Conservation (phyloP, 2,797 vertebrate genomes). For the Urocyon cinereoargenteus region DNA sequence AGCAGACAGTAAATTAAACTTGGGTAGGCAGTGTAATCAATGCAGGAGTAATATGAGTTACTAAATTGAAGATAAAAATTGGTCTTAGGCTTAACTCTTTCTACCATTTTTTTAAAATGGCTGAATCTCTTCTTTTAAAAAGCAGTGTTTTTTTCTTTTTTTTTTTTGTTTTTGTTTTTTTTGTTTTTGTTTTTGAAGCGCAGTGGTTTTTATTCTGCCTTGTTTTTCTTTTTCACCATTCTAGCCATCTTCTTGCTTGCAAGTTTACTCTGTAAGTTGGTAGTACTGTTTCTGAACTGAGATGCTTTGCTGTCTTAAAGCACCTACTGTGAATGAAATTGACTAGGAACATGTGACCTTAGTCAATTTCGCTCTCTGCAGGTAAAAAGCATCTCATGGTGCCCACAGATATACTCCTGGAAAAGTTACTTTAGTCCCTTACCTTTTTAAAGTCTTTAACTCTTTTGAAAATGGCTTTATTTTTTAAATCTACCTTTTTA, state of each 20-base stretch:
- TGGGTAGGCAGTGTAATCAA: conserved; percentile 51
- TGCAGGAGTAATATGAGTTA: conserved; percentile 62
- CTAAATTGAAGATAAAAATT: conserved; percentile 66
- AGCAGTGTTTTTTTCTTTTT: conserved; percentile 36
- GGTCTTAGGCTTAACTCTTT: conserved; percentile 41
- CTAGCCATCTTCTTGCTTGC: conserved; percentile 45
- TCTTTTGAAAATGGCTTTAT: conserved; percentile 38
- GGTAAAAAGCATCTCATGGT: conserved; percentile 74
- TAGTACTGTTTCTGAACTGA: conserved; percentile 64
- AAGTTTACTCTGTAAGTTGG: conserved; percentile 69
- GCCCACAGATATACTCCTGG: conserved; percentile 15
- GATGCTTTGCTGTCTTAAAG: conserved; percentile 76
- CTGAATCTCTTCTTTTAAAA: conserved; percentile 50
- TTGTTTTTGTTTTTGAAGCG: neutral
- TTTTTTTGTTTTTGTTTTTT: neutral
- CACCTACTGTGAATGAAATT: conserved; percentile 82
- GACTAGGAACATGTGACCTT: conserved; percentile 72
- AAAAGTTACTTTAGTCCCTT: conserved; percentile 59
- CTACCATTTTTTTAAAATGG: conserved; percentile 5
- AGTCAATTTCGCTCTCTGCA: conserved; percentile 76
- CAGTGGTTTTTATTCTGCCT: conserved; percentile 28
- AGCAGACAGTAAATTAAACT: conserved; percentile 68
- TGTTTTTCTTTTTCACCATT: conserved; percentile 1
- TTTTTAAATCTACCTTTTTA: conserved; percentile 23
- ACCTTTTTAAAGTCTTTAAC: conserved; percentile 71